These are phyloP conservation scores for Forbesichthys agassizii DNA, from an alignment of 2,113 vertebrate species.

Conservation along the genomic window DNA sequence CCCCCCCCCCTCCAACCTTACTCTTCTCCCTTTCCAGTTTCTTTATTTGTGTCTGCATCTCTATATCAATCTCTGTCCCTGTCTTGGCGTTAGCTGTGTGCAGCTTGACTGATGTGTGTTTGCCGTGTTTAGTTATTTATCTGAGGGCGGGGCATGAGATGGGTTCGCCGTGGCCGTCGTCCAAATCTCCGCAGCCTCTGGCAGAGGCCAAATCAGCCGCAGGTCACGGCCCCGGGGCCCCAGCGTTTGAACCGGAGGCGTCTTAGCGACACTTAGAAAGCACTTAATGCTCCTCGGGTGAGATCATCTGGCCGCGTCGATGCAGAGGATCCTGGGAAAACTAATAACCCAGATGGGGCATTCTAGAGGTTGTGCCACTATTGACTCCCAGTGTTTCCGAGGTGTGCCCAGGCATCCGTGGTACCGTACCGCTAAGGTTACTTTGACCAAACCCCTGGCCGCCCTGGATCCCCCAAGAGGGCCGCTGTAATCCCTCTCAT, in stretches of 20 bases:
- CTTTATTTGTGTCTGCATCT: constrained; percentile 54
- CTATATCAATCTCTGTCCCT: constrained; percentile 58
- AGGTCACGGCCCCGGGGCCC: constrained; percentile 46
- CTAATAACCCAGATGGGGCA: constrained; percentile 5
- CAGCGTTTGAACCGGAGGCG: constrained; percentile 37
- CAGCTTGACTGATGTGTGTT: constrained; percentile 66
- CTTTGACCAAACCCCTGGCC: not conserved
- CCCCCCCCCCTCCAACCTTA: constrained; percentile 11
- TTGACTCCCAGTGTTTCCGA: constrained; percentile 4
- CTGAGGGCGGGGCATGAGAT: constrained; percentile 29
- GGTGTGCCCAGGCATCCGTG: not conserved
- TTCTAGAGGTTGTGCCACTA: constrained; percentile 9
- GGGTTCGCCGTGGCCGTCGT: constrained; percentile 44
- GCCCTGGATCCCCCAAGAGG: not conserved
- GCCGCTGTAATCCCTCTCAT: not conserved
- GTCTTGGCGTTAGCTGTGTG: constrained; percentile 59
- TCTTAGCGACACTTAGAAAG: constrained; percentile 24
- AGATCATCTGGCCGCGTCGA: constrained; percentile 14
- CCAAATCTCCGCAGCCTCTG: constrained; percentile 41
- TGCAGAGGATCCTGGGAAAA: constrained; percentile 12
- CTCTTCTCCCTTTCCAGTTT: not conserved
- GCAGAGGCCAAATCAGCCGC: constrained; percentile 55
- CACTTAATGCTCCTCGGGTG: constrained; percentile 28
- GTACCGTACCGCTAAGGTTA: not conserved
- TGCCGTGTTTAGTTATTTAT: constrained; percentile 74